phyloP scores from a whole-genome alignment of 2,888 invertebrate species.

The Schizotus pectinicornis region DNA sequence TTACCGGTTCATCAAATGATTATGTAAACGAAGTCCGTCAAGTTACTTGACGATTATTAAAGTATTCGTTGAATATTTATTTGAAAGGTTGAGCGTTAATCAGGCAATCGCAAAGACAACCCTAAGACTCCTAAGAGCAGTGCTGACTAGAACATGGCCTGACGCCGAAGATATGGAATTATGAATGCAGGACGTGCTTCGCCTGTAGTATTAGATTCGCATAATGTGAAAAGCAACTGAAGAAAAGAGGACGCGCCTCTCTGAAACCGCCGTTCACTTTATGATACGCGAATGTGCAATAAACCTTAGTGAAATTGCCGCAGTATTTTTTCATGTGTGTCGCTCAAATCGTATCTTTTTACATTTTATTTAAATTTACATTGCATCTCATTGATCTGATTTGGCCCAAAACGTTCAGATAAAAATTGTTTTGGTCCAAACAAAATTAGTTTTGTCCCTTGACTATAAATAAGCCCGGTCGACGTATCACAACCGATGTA shows the following conservation, averaged over 20 bases:
- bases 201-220: constrained; percentile 41
- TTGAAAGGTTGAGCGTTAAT: constrained; percentile 31
- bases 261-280: constrained; percentile 33
- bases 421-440: too few relatives aligned
- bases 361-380: not conserved
- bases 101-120: constrained; percentile 33
- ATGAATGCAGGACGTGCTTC: constrained; percentile 43
- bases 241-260: constrained; percentile 33
- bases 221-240: constrained; percentile 32
- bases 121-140: constrained; percentile 24
- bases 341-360: too few relatives aligned
- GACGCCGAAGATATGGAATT: constrained; percentile 42
- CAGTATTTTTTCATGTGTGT: constrained; percentile 20
- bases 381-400: not conserved
- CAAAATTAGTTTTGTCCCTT: too few relatives aligned
- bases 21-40: constrained; percentile 1
- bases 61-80: constrained; percentile 25
- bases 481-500: too few relatives aligned
- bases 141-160: constrained; percentile 34
- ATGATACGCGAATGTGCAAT: constrained; percentile 41
- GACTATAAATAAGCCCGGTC: too few relatives aligned
- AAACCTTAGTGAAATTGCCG: constrained; percentile 36
- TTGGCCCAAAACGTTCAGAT: too few relatives aligned
- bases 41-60: constrained; percentile 7
- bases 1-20: constrained; percentile 1